phyloP scores from a whole-genome alignment of 2,888 invertebrate species.

The Scaptomyza polygonia region DNA sequence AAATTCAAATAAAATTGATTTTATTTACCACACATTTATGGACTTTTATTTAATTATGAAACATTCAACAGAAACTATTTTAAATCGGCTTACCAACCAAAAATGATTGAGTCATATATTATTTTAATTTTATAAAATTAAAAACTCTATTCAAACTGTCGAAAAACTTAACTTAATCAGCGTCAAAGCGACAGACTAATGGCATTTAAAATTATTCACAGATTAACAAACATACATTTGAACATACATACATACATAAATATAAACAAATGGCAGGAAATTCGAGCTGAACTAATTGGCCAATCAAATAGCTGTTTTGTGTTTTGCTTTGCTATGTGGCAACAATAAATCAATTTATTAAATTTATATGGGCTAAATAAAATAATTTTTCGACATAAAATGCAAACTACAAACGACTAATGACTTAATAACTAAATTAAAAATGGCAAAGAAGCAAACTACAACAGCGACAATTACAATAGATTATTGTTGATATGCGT shows the following conservation, averaged over 20 bases:
- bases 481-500: constrained; percentile 22
- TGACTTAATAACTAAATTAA: constrained; percentile 73
- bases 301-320: constrained; percentile 32
- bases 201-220: constrained; percentile 7
- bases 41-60: too few species aligned
- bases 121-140: neutral
- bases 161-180: neutral
- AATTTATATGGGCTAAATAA: constrained; percentile 72
- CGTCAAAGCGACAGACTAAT: neutral
- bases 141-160: neutral
- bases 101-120: too few species aligned
- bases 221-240: neutral
- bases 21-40: too few species aligned
- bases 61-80: too few species aligned
- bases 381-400: constrained; percentile 70
- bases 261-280: constrained; percentile 11
- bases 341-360: constrained; percentile 73
- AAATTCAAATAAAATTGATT: neutral
- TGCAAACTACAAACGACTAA: constrained; percentile 50
- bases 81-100: too few species aligned
- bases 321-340: constrained; percentile 2
- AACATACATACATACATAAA: neutral
- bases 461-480: constrained; percentile 9
- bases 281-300: constrained; percentile 34
- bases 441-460: constrained; percentile 33